Evolutionary conservation across 1,140 invertebrate genomes (phyloP).

Genomic region (Drosophila bocqueti): DNA sequence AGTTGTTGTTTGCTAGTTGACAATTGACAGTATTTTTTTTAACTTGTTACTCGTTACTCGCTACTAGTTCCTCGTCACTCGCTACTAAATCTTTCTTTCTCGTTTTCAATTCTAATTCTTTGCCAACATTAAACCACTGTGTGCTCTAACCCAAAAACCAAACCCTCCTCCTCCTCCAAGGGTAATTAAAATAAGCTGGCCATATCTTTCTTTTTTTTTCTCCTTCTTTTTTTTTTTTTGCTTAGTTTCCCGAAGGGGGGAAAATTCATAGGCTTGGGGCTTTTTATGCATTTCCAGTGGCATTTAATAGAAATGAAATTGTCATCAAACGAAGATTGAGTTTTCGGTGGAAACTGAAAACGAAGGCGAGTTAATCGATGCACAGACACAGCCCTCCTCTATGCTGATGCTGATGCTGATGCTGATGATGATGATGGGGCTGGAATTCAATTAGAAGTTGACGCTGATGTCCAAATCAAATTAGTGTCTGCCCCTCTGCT

Average conservation of each 20-base stretch:
- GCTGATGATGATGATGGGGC: constrained; percentile 41
- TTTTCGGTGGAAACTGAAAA: constrained; percentile 21
- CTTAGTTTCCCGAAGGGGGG: constrained; percentile 7
- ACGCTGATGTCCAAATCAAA: constrained; percentile 71
- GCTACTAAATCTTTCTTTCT: background rate
- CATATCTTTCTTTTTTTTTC: constrained; percentile 49
- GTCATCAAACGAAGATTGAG: constrained; percentile 78
- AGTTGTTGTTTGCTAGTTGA: background rate
- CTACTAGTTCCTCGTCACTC: background rate
- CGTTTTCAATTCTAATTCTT: background rate
- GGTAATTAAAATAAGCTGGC: constrained; percentile 78
- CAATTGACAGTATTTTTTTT: background rate
- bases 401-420: constrained; percentile 25
- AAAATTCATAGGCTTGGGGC: constrained; percentile 2
- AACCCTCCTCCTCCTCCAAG: constrained; percentile 6
- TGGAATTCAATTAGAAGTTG: constrained; percentile 71
- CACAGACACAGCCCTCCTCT: constrained; percentile 33
- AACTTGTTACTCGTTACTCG: background rate
- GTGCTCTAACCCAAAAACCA: constrained; percentile 3
- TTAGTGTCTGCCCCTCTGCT: constrained; percentile 37
- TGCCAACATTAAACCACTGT: constrained; percentile 40
- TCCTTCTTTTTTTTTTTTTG: constrained; percentile 15
- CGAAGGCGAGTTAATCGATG: constrained; percentile 65
- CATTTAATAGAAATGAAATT: constrained; percentile 81
- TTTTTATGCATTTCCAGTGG: constrained; percentile 67